Percentiles rank a stretch among this genome's conserved stretches.
phyloP scores from a whole-genome alignment of 1,140 invertebrate genomes.

The Nixonia krombeini region DNA sequence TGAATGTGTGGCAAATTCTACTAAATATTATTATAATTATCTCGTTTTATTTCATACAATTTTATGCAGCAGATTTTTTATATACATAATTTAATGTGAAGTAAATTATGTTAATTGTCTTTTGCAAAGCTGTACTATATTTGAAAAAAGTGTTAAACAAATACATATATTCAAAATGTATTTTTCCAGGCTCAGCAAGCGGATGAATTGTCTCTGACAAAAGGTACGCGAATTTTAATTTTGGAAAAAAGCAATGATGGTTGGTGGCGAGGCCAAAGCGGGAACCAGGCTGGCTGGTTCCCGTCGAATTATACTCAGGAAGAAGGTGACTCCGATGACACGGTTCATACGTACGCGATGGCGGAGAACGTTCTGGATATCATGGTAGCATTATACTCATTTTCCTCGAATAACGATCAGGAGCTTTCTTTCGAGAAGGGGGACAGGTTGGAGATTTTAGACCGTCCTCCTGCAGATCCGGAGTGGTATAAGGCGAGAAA shows the following conservation, averaged over 20 bases:
- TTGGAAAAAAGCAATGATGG: slow-evolving; percentile 99
- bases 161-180: neutral
- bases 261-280: slow-evolving; percentile 98
- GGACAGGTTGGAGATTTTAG: slow-evolving; percentile 94
- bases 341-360: slow-evolving; percentile 91
- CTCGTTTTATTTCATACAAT: too few relatives aligned
- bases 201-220: slow-evolving; percentile 94
- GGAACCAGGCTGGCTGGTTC: slow-evolving; percentile 90
- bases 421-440: slow-evolving; percentile 98
- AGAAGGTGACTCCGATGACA: slow-evolving; percentile 85
- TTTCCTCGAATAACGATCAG: slow-evolving; percentile 95
- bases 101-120: too few relatives aligned
- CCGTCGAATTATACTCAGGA: slow-evolving; percentile 98
- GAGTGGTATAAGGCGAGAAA: slow-evolving; percentile 99
- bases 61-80: too few relatives aligned
- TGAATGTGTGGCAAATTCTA: too few relatives aligned
- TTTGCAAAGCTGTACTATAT: too few relatives aligned
- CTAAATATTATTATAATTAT: too few relatives aligned
- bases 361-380: slow-evolving; percentile 94
- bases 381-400: slow-evolving; percentile 94
- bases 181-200: slow-evolving; percentile 88
- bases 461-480: slow-evolving; percentile 95
- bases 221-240: slow-evolving; percentile 93
- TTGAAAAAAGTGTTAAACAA: neutral
- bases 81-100: too few relatives aligned